Evolutionary conservation across 2,113 vertebrate genomes (phyloP), one percentile per base, ranked within the genome.

Genomic region (Sebastes schlegelii): DNA sequence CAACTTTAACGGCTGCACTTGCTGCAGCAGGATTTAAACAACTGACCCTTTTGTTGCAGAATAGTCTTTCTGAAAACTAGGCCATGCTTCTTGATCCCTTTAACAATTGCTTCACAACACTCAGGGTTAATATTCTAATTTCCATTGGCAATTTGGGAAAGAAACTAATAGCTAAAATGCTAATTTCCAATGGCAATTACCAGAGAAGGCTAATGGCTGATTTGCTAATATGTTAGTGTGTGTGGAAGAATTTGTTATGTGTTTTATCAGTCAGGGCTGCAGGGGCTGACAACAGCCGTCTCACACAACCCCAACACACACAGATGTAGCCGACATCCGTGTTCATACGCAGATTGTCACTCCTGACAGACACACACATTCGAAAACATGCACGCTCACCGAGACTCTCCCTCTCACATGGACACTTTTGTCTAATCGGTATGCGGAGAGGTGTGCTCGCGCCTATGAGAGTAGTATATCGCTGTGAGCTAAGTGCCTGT

Each of bases 401-500:
- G 10, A 85, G 49, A 64, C 67, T 40, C 60, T 45, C 21, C 21
- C 34, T 77, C 62, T 69, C 79, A 51, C 81, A 71, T 60, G 64
- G 68, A 86, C 63, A 66, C 74, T 83, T 67, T 80, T 60, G 66
- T 83, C 85, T 84, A 67, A 93, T 94, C 88, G 84, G 89, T 88
- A 94, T 92, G 90, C 91, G 21, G 46, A 67, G 77, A 77, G 65
- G 77, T 85, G 70, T 62, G 67, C 71, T 67, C 5, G 43, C 6
- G 77, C 79, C 79, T 89, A 65, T 84, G 81, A 90, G 91, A 90
- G 77, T 77, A 89, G 82, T 92, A 86, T 90, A 91, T 93, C 45
- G 79, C 89, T 88, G 84, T 78, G 88, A 88, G 89, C 80, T 88
- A 92, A 93, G 86, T 92, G 89, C 70, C 87, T 89, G 84, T 92